phyloP scores from a whole-genome alignment of 2,797 vertebrate genomes.

The Melanotaenia nigrans region DNA sequence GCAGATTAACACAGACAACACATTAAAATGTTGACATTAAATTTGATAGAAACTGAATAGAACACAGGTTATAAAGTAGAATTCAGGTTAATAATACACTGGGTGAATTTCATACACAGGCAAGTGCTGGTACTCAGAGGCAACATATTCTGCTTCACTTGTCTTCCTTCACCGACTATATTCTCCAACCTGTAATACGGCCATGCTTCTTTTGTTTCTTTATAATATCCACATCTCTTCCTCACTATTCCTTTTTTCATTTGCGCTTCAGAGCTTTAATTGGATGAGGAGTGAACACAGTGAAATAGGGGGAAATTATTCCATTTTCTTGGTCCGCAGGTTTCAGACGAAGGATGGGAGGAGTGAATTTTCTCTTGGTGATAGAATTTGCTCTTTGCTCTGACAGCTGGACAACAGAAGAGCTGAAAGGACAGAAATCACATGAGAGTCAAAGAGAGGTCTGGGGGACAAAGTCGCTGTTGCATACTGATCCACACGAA shows the following conservation, averaged over 20 bases:
- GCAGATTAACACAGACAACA: background rate
- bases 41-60: background rate
- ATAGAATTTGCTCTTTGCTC: slow-evolving; percentile 70
- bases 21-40: background rate
- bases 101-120: background rate
- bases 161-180: slow-evolving; percentile 22
- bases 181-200: slow-evolving; percentile 29
- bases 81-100: slow-evolving; percentile 1
- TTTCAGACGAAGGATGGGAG: slow-evolving; percentile 54
- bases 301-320: slow-evolving; percentile 55
- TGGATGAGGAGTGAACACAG: slow-evolving; percentile 63
- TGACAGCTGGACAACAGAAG: slow-evolving; percentile 60
- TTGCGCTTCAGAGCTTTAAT: slow-evolving; percentile 58
- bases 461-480: background rate
- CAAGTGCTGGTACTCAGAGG: slow-evolving; percentile 7
- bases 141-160: slow-evolving; percentile 12
- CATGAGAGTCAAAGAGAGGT: slow-evolving; percentile 36
- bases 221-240: slow-evolving; percentile 36
- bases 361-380: slow-evolving; percentile 65
- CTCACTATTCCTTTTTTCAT: slow-evolving; percentile 39
- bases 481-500: slow-evolving; percentile 50
- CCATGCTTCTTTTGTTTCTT: slow-evolving; percentile 41
- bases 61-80: background rate
- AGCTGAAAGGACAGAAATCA: slow-evolving; percentile 51
- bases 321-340: slow-evolving; percentile 62